Evolutionary conservation across 2,888 invertebrate genomes (phyloP), one percentile per base, ranked within the genome.

Genomic region (Sphecodes monilicornis): DNA sequence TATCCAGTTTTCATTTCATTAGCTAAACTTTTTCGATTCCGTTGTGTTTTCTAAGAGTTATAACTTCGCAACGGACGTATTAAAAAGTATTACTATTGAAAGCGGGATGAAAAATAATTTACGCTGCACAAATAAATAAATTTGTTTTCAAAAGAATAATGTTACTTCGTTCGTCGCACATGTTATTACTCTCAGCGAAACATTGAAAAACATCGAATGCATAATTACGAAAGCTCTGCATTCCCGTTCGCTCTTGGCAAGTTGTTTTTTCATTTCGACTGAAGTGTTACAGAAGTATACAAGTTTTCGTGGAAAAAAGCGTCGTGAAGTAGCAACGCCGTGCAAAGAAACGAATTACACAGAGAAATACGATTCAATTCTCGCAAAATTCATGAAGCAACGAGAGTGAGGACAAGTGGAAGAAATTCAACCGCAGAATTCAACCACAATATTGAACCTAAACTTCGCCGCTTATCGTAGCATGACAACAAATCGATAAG

Each of bases 391-490:
- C 32, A 57, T 60, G 66, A 46, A 26, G 54, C 29, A 18, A 18
- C 29, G 36, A 11, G 57, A 29, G 64, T 41, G 3, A 16, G 46
- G 22, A n/a, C 60, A 32, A 32, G 66, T 16, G 68, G 36, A 54
- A 43, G 79, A 79, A 68, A 72, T 73, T 78, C 41, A 79, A 57
- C 72, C 26, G 36, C 43, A 68, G 68, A 57, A 43, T 78, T 68
- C 72, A 68, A 81, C 50, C n/a, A n/a, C 43, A 72, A 81, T 79
- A 79, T 79, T 81, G 72, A 81, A 72, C 36, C 66, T 54, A 66
- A 68, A 79, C 68, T 71, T 78, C 50, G 1, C 22, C 60, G n/a
- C 64, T 66, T 54, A 72, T 66, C 46, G 54, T 22, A 4, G 16
- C 39, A 39, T 68, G 78, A 39, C 78, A 69, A 50, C 71, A 39